These are phyloP conservation scores for Leptinotarsa undecemlineata DNA, from an alignment of 1,140 invertebrate genomes.

Conservation along the genomic window DNA sequence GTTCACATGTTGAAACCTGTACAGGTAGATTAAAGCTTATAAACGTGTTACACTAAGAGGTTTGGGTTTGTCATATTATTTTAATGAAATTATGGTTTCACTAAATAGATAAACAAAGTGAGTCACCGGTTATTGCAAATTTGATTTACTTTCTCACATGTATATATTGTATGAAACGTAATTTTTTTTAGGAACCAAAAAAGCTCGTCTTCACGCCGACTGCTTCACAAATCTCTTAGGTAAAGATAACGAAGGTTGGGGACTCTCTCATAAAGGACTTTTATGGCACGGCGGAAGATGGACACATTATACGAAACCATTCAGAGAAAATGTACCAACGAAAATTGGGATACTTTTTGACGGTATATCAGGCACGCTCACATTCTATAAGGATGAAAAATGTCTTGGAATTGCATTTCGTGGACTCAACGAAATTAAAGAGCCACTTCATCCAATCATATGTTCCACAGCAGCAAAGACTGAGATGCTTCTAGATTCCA, in stretches of 20 bases:
- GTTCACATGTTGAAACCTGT: background rate
- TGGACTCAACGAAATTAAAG: constrained; percentile 61
- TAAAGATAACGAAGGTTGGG: constrained; percentile 73
- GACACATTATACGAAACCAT: constrained; percentile 68
- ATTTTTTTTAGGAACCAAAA: constrained; percentile 63
- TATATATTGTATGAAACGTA: background rate
- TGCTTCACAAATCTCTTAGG: constrained; percentile 73
- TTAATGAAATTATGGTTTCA: background rate
- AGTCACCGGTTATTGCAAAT: too few species aligned
- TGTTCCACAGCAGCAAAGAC: constrained; percentile 78
- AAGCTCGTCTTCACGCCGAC: constrained; percentile 66
- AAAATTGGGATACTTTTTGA: constrained; percentile 71
- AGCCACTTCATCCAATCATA: constrained; percentile 71
- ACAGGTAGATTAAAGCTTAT: background rate
- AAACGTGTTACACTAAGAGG: background rate
- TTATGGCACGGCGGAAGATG: constrained; percentile 70
- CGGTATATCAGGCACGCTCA: constrained; percentile 69
- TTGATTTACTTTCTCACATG: background rate
- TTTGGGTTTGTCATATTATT: background rate
- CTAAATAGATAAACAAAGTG: too few species aligned
- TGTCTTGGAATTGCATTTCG: constrained; percentile 65
- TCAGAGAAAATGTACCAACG: constrained; percentile 70
- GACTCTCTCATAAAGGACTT: constrained; percentile 73
- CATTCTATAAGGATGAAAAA: constrained; percentile 72
- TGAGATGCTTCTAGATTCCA: constrained; percentile 64